These are phyloP conservation scores for Euphysa ruthae DNA, from an alignment of 30 jellyfish, hydroid and myxozoan genomes.

Conservation along the genomic window DNA sequence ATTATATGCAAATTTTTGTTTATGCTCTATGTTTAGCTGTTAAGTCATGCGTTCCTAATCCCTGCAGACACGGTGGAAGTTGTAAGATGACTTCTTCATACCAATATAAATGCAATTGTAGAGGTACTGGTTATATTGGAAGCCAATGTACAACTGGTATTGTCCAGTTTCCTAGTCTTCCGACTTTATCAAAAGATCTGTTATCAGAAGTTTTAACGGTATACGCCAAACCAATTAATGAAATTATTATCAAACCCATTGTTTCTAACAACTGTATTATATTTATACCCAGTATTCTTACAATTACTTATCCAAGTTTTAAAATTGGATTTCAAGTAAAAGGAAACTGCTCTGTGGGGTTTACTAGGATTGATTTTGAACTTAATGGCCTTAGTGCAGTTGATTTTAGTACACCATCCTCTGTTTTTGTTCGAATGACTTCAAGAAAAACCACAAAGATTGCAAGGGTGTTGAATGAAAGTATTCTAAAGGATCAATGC, in stretches of 20 bases:
- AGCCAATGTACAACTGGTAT: not conserved
- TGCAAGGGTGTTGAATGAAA: not conserved
- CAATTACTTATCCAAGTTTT: not conserved
- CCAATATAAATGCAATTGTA: not conserved
- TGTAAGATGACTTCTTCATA: not conserved
- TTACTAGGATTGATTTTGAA: constrained; percentile 2
- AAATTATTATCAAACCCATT: not conserved
- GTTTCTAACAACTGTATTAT: not conserved
- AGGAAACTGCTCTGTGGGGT: not conserved
- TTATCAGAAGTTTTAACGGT: not conserved
- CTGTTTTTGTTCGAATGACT: not conserved
- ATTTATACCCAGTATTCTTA: not conserved
- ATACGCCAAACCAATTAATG: not conserved
- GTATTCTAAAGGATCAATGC: not conserved
- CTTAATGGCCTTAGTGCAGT: not conserved
- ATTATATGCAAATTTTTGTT: no score
- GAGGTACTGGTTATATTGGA: constrained; percentile 15
- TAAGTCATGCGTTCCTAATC: constrained; percentile 9
- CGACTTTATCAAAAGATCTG: not conserved
- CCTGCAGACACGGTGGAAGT: constrained; percentile 14
- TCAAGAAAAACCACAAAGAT: not conserved
- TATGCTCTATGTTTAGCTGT: constrained; percentile 16
- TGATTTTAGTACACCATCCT: constrained; percentile 2
- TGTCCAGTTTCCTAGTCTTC: constrained; percentile 13
- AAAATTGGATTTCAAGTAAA: not conserved